Percentiles rank a stretch among this genome's conserved stretches.
Conservation (phyloP, 2,888 invertebrate species). For the Catocala sponsa region DNA sequence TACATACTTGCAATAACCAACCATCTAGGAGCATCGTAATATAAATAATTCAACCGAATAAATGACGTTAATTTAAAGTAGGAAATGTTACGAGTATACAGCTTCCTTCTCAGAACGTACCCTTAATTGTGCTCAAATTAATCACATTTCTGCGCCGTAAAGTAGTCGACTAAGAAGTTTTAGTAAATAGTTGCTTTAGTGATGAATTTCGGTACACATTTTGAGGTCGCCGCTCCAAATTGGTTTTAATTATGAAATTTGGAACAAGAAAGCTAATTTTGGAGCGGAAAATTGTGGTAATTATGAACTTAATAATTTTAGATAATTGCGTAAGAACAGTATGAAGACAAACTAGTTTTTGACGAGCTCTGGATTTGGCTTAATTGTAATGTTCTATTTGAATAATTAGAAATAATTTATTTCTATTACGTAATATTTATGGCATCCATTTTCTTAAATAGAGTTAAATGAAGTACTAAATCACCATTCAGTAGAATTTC, state of each 20-base stretch:
- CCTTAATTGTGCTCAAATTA: slow-evolving; percentile 16
- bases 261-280: slow-evolving; percentile 14
- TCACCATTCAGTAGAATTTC: too few relatives aligned
- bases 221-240: slow-evolving; percentile 18
- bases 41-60: too few relatives aligned
- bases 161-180: slow-evolving; percentile 19
- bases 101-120: not conserved
- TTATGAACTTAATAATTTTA: slow-evolving; percentile 2
- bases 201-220: slow-evolving; percentile 23
- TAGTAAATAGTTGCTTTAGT: slow-evolving; percentile 31
- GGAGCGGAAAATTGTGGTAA: slow-evolving; percentile 8
- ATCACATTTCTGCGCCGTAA: slow-evolving; percentile 18
- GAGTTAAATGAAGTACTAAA: too few relatives aligned
- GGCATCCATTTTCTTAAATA: too few relatives aligned
- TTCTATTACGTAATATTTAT: too few relatives aligned
- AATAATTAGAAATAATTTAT: too few relatives aligned
- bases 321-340: slow-evolving; percentile 2
- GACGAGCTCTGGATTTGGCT: not conserved
- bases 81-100: not conserved
- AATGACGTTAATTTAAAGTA: too few relatives aligned
- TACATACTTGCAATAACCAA: too few relatives aligned
- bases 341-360: not conserved
- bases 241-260: slow-evolving; percentile 28
- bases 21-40: too few relatives aligned
- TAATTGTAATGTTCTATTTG: not conserved